Evolutionary conservation across 2,888 invertebrate species (phyloP).

Genomic region (Allolobophora icterica): DNA sequence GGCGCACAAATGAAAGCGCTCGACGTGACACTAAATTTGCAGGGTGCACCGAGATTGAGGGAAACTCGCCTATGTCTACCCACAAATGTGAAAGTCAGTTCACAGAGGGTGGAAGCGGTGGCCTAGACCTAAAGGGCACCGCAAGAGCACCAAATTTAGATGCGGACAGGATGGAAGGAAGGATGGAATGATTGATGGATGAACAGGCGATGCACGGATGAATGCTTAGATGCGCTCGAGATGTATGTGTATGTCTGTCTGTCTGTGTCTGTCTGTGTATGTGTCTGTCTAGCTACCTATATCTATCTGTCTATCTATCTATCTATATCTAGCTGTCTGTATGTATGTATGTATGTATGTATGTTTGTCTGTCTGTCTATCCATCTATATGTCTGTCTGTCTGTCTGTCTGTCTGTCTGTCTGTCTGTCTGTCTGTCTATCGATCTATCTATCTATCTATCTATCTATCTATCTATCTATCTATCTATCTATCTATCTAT

Average conservation of each 20-base stretch:
- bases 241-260: neutral
- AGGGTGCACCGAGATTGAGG: neutral
- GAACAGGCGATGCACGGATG: neutral
- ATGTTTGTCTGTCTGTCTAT: too few species aligned
- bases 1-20: neutral
- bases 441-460: too few species aligned
- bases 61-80: neutral
- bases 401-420: too few species aligned
- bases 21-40: neutral
- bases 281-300: neutral
- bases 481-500: too few species aligned
- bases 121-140: neutral
- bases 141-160: neutral
- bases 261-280: neutral
- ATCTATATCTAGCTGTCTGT: too few species aligned
- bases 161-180: slow-evolving; percentile 11
- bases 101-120: neutral
- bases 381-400: too few species aligned
- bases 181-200: slow-evolving; percentile 2
- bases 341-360: too few species aligned
- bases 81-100: neutral
- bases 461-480: too few species aligned
- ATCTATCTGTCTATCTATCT: neutral
- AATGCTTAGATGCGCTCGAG: neutral
- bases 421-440: too few species aligned